A percentile compares a stretch with the other conserved stretches of the same genome.
Conservation (phyloP, 2,113 vertebrate species). For the Engraulis encrasicolus region DNA sequence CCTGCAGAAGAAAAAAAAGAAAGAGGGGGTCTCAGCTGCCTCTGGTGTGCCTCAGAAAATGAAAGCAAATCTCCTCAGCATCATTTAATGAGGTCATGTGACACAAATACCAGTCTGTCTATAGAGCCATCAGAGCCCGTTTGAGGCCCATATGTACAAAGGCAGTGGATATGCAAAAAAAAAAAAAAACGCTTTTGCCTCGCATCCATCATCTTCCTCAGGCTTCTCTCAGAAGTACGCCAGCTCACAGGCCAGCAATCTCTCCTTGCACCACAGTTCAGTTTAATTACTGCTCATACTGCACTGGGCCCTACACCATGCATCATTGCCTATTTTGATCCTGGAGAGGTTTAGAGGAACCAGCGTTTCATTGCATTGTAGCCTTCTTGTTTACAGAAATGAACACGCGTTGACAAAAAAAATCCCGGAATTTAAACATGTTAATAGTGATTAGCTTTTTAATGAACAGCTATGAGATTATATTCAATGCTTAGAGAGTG, state of each 20-base stretch:
- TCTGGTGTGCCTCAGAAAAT: not conserved
- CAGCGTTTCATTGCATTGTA: not conserved
- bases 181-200: not conserved
- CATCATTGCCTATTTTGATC: not conserved
- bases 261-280: constrained; percentile 39
- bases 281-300: constrained; percentile 57
- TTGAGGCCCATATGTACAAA: constrained; percentile 53
- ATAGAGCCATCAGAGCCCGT: constrained; percentile 53
- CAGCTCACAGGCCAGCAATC: constrained; percentile 26
- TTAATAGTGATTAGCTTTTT: not conserved
- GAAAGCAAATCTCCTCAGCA: constrained; percentile 24
- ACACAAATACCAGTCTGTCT: constrained; percentile 60
- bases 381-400: not conserved
- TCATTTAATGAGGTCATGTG: constrained; percentile 65
- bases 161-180: constrained; percentile 48
- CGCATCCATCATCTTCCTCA: constrained; percentile 44
- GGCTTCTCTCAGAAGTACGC: constrained; percentile 36
- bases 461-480: not conserved
- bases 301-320: constrained; percentile 36
- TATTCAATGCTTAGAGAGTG: too few species aligned
- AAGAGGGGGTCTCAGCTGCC: not conserved
- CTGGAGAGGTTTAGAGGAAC: not conserved
- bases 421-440: not conserved
- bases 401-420: not conserved
- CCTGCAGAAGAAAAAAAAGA: not conserved